Percentiles rank a stretch among this genome's conserved stretches.
Evolutionary conservation across 2,888 invertebrate genomes (phyloP).

Genomic region (Elmis aenea): DNA sequence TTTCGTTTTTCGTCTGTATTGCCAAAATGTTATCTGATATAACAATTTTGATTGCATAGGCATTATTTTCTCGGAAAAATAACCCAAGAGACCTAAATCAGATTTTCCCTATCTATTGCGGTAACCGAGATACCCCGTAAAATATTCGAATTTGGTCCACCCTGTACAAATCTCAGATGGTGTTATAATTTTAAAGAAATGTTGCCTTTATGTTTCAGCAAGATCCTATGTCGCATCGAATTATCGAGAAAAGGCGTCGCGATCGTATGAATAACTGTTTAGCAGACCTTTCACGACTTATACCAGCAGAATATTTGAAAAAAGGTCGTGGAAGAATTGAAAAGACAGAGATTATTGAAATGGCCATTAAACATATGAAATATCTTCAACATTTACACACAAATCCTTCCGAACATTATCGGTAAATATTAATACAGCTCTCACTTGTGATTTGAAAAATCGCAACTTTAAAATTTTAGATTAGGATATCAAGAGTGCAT

Average conservation of each 20-base stretch:
- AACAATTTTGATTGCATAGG: no score
- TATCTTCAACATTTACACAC: slow-evolving; percentile 68
- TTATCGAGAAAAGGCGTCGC: slow-evolving; percentile 90
- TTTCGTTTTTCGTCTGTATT: no score
- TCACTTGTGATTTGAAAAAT: not conserved
- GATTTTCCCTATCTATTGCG: no score
- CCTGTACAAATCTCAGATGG: no score
- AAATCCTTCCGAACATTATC: slow-evolving; percentile 41
- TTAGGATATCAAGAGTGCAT: slow-evolving; percentile 89
- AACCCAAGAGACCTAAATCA: no score
- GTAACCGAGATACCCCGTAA: no score
- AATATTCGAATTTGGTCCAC: no score
- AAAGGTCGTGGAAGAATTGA: slow-evolving; percentile 94
- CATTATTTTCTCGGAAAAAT: no score
- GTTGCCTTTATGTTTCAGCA: no score
- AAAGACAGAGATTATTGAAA: slow-evolving; percentile 97
- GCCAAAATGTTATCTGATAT: no score
- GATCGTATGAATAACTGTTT: slow-evolving; percentile 98
- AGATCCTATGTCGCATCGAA: slow-evolving; percentile 97
- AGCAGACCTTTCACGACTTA: slow-evolving; percentile 87
- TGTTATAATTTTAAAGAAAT: no score
- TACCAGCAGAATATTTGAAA: slow-evolving; percentile 88
- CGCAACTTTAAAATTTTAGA: slow-evolving; percentile 42
- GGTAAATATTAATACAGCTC: slow-evolving; percentile 25
- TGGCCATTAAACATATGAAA: slow-evolving; percentile 93